Conservation (phyloP, 2,113 vertebrate genomes). For the Indicator maculatus region DNA sequence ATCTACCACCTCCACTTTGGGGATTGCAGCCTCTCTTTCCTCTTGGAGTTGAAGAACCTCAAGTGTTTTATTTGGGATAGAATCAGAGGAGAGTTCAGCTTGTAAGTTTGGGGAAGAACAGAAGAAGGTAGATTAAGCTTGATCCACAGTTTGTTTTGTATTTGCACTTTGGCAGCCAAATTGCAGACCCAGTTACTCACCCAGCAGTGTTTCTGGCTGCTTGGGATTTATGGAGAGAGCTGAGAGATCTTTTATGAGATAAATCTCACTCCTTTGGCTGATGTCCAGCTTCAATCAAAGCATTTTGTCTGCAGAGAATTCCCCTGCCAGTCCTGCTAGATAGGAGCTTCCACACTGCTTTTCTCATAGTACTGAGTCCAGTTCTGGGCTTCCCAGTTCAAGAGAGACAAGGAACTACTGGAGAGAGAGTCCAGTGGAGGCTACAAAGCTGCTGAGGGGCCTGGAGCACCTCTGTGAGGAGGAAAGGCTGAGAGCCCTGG, state of each 20-base stretch:
- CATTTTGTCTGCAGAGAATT: neutral
- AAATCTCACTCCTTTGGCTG: neutral
- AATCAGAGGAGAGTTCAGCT: neutral
- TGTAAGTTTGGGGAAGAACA: neutral
- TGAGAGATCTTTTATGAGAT: neutral
- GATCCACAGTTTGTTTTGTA: neutral
- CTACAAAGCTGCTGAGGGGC: too few relatives aligned
- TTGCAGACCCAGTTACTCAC: neutral
- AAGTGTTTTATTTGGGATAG: neutral
- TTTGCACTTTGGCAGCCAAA: neutral
- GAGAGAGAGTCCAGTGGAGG: too few relatives aligned
- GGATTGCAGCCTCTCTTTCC: neutral
- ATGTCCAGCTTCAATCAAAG: neutral
- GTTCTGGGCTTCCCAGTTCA: too few relatives aligned
- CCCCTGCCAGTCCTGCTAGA: neutral
- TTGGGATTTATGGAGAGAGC: neutral
- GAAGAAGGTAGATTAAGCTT: neutral
- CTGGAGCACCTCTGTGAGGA: too few relatives aligned
- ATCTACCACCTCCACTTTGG: neutral
- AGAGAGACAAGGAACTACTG: too few relatives aligned
- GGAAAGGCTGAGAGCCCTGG: too few relatives aligned
- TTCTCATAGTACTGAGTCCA: neutral
- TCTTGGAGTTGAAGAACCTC: neutral
- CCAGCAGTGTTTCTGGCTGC: neutral
- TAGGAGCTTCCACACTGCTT: neutral